Conservation (phyloP, 2,797 vertebrate species). For the Mus spretus region DNA sequence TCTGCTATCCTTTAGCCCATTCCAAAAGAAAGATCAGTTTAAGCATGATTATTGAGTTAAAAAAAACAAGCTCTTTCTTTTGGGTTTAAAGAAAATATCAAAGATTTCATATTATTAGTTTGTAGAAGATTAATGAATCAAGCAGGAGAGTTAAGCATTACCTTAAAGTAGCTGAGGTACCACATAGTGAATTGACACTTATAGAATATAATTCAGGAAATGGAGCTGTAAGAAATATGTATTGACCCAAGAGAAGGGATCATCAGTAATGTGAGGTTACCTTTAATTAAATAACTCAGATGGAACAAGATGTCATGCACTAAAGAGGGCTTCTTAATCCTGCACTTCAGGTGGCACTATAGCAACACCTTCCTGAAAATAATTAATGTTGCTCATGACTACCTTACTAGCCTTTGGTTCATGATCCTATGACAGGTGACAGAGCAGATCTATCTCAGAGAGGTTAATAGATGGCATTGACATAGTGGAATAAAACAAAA, state of each 20-base stretch:
- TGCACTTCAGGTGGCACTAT: constrained; percentile 25
- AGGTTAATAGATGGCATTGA: constrained; percentile 35
- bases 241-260: constrained; percentile 31
- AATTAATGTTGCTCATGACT: constrained; percentile 62
- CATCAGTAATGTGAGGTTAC: constrained; percentile 52
- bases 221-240: constrained; percentile 32
- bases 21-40: not conserved
- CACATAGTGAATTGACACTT: constrained; percentile 14
- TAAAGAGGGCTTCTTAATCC: constrained; percentile 55
- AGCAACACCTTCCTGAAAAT: constrained; percentile 56
- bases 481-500: constrained; percentile 16
- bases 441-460: not conserved
- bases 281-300: constrained; percentile 68
- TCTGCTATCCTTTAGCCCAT: not conserved
- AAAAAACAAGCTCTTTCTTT: constrained; percentile 43
- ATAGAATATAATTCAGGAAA: not conserved
- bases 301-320: constrained; percentile 54
- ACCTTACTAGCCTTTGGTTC: constrained; percentile 26
- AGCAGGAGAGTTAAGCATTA: constrained; percentile 45
- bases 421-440: not conserved
- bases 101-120: constrained; percentile 58
- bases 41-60: constrained; percentile 41
- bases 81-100: constrained; percentile 44
- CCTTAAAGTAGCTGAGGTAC: not conserved
- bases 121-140: constrained; percentile 53